Base-by-base conservation (phyloP, 1,140 invertebrate species). In the Thaumetopoea pityocampa region DNA sequence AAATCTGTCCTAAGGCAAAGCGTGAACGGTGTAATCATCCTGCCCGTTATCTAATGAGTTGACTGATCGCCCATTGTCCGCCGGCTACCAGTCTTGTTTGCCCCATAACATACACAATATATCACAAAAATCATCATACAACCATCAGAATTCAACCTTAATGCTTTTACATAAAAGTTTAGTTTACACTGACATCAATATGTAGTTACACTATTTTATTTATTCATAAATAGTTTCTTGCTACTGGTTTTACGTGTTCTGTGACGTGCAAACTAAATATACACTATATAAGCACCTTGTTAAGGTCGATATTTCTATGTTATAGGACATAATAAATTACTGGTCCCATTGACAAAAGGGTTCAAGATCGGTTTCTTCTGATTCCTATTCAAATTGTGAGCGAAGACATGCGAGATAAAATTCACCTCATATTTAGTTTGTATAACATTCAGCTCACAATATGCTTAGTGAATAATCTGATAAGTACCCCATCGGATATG, bases 11-110 rank as follows among this genome's bases (percentile, higher is more conserved):
- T 62, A 52, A 62, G 69, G 73, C 67, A 54, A 58, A 56, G 53
- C 57, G 40, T 37, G 47, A 53, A 49, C 58, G 29, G 35, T 67
- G 65, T 67, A 80, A 80, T 77, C 76, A 70, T 67, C 54, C 54
- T 59, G 55, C 67, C 51, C 33, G 51, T 41, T 73, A 77, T 77
- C 72, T 68, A 64, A 71, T 55, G 34, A 57, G 60, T 67, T 74
- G 70, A 78, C 67, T 62, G 76, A 82, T 82, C 62, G 65, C 64
- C 76, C 67, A 73, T 79, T 79, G 78, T 78, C 67, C 62, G 60
- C 53, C 37, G 43, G 69, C 76, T 82, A 82, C 77, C 51, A 67
- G 77, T 74, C 51, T 76, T 81, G 72, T 64, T 42, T 43, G 38
- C 33, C 15, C 28, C 24, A 19, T 22, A 34, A 18, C n/a, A n/a